Percentiles rank a stretch among this genome's conserved stretches.
phyloP scores from a whole-genome alignment of 2,797 vertebrate species.

The Anguilla marmorata region DNA sequence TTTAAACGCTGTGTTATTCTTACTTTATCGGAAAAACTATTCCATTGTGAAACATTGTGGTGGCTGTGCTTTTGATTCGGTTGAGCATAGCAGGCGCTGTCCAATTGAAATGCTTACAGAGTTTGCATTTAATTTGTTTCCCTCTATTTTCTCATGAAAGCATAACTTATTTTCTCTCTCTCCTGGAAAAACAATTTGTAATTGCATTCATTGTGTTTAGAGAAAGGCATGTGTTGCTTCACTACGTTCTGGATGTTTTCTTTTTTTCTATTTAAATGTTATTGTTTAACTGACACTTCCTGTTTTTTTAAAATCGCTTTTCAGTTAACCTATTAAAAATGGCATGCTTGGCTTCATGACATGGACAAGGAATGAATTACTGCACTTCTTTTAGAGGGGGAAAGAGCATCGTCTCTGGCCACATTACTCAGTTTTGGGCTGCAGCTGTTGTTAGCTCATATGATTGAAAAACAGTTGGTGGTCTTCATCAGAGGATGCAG shows the following conservation, averaged over 20 bases:
- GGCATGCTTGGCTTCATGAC: background rate
- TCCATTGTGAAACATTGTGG: background rate
- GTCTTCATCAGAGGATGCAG: constrained; percentile 1
- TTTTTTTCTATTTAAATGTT: no score
- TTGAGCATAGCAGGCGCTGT: background rate
- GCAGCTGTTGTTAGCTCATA: background rate
- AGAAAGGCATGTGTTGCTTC: no score
- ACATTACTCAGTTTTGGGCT: background rate
- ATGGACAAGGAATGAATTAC: background rate
- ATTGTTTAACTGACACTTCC: background rate
- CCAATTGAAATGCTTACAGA: background rate
- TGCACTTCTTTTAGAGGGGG: background rate
- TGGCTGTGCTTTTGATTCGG: background rate
- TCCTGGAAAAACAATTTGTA: background rate
- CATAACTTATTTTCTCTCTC: no score
- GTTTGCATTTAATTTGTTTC: background rate
- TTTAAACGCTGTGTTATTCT: background rate
- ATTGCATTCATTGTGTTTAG: background rate
- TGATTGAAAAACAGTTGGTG: constrained; percentile 17
- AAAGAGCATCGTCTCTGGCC: background rate
- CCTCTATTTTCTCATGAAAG: background rate
- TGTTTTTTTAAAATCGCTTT: background rate
- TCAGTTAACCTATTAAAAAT: background rate
- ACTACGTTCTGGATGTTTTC: no score
- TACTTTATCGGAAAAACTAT: background rate